Evolutionary conservation across 2,797 vertebrate genomes (phyloP).

Genomic region (Hydrophis major): DNA sequence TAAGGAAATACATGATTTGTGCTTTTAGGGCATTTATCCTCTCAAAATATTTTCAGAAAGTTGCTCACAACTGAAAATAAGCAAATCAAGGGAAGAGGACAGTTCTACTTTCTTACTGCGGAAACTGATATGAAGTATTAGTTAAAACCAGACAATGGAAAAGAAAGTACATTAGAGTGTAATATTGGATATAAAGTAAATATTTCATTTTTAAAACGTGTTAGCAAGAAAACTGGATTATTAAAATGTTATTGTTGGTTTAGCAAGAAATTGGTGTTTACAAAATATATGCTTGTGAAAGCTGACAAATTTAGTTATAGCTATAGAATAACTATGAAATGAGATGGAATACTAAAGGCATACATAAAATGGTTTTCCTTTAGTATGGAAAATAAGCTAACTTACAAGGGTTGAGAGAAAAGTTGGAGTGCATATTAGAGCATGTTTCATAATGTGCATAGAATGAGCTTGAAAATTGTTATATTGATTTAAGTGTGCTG

Average conservation of each 20-base stretch:
- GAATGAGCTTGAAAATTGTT: constrained; percentile 87
- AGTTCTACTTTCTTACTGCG: constrained; percentile 63
- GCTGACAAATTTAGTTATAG: constrained; percentile 72
- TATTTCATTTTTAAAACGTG: constrained; percentile 70
- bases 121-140: constrained; percentile 78
- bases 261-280: constrained; percentile 76
- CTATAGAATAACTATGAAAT: constrained; percentile 72
- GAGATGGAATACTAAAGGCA: constrained; percentile 78
- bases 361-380: constrained; percentile 73
- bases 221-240: constrained; percentile 75
- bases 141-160: constrained; percentile 71
- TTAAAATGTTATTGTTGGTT: constrained; percentile 76
- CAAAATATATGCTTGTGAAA: constrained; percentile 73
- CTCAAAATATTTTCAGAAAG: constrained; percentile 68
- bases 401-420: constrained; percentile 82
- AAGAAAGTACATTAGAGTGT: constrained; percentile 59
- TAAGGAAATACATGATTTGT: constrained; percentile 63
- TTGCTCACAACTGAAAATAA: constrained; percentile 67
- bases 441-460: constrained; percentile 93
- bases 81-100: constrained; percentile 53
- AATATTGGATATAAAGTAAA: constrained; percentile 71
- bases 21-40: constrained; percentile 65
- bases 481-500: constrained; percentile 82
- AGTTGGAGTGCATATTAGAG: constrained; percentile 88
- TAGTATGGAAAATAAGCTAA: constrained; percentile 77